These are phyloP conservation scores for Patella caerulea DNA, from an alignment of 2,888 invertebrate species.

Conservation along the genomic window DNA sequence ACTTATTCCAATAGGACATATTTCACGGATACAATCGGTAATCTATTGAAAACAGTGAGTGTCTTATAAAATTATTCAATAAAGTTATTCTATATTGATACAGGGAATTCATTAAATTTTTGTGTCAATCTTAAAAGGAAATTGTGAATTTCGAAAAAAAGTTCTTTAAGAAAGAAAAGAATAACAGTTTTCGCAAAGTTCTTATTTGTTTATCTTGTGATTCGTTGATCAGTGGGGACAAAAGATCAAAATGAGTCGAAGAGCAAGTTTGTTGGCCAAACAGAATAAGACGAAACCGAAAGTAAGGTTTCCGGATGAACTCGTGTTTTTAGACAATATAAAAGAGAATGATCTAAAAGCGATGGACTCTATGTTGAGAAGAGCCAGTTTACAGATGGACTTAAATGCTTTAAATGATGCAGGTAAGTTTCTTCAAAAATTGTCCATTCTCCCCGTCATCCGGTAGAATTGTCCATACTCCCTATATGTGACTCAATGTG, in stretches of 20 bases:
- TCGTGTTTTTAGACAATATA: conserved; percentile 69
- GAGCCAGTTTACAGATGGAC: conserved; percentile 68
- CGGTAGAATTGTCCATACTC: too few relatives aligned
- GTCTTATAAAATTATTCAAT: too few relatives aligned
- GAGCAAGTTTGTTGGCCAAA: conserved; percentile 66
- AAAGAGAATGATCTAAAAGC: conserved; percentile 68
- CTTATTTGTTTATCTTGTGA: not conserved
- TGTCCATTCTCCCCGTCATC: too few relatives aligned
- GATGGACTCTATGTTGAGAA: conserved; percentile 63
- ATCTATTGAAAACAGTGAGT: too few relatives aligned
- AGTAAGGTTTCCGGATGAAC: conserved; percentile 68
- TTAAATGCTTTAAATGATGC: conserved; percentile 65
- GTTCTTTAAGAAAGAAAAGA: not conserved
- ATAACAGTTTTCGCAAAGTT: not conserved
- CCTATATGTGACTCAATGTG: too few relatives aligned
- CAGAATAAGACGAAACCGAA: conserved; percentile 61
- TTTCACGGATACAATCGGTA: too few relatives aligned
- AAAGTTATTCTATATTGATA: too few relatives aligned
- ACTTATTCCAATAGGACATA: too few relatives aligned
- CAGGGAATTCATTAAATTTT: too few relatives aligned
- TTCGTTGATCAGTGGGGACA: not conserved
- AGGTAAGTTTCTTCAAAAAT: conserved; percentile 46
- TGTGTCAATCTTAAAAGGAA: too few relatives aligned
- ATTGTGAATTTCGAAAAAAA: not conserved
- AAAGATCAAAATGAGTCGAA: conserved; percentile 60